phyloP scores from a whole-genome alignment of 2,888 invertebrate species.

The Ophonus ardosiacus region DNA sequence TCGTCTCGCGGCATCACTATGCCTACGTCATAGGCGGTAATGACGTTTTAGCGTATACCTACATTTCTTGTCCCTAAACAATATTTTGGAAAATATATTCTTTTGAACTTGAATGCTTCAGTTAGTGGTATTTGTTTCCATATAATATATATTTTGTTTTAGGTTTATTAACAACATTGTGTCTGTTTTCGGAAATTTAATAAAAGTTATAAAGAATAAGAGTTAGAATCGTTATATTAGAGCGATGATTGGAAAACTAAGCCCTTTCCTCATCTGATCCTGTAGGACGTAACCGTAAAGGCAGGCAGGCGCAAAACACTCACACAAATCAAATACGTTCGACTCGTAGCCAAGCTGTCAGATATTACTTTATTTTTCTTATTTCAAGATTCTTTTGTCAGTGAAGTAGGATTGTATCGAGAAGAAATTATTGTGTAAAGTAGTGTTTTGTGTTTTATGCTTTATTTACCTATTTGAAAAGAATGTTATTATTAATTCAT shows the following conservation, averaged over 20 bases:
- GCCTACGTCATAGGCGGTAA: too few relatives aligned
- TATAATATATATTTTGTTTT: not conserved
- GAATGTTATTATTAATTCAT: not conserved
- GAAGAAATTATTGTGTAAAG: not conserved
- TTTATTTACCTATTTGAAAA: not conserved
- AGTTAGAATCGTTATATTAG: not conserved
- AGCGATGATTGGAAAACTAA: not conserved
- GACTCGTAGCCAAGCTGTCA: not conserved
- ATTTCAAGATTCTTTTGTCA: constrained; percentile 2
- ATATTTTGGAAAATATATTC: too few relatives aligned
- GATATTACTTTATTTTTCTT: constrained; percentile 17
- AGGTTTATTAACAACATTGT: not conserved
- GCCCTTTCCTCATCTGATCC: not conserved
- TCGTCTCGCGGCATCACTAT: too few relatives aligned
- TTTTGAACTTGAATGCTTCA: too few relatives aligned
- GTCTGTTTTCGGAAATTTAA: not conserved
- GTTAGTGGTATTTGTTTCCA: too few relatives aligned
- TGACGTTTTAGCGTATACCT: too few relatives aligned
- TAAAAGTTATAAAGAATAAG: not conserved
- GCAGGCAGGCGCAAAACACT: not conserved
- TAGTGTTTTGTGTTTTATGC: not conserved
- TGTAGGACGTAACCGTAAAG: not conserved
- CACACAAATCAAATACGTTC: constrained; percentile 10
- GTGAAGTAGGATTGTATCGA: not conserved
- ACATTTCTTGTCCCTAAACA: too few relatives aligned